Percentiles rank a stretch among this genome's conserved stretches.
phyloP scores from a whole-genome alignment of 2,888 invertebrate genomes.

The Sminthurinus aureus region DNA sequence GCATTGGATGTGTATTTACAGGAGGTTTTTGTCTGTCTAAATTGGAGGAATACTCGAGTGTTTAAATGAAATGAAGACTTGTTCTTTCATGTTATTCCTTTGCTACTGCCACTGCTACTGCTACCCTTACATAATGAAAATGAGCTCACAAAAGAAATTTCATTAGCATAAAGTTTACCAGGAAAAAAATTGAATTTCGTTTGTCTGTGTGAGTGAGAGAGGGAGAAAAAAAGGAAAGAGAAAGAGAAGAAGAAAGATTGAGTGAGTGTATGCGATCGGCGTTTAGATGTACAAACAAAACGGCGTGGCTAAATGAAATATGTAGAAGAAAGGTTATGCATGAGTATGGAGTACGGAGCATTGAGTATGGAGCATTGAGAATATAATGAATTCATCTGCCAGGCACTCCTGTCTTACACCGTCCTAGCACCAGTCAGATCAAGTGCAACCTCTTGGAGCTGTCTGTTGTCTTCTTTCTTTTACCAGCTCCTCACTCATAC shows the following conservation, averaged over 20 bases:
- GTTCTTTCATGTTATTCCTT: slow-evolving; percentile 14
- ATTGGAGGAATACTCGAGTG: background rate
- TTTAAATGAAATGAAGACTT: slow-evolving; percentile 29
- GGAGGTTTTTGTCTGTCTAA: background rate
- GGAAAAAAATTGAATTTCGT: slow-evolving; percentile 34
- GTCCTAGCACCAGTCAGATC: slow-evolving; percentile 29
- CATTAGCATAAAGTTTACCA: slow-evolving; percentile 33
- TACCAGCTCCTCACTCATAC: background rate
- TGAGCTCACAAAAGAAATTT: slow-evolving; percentile 42
- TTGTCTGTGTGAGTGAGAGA: background rate
- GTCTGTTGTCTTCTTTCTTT: background rate
- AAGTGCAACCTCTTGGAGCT: slow-evolving; percentile 30
- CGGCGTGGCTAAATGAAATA: slow-evolving; percentile 44
- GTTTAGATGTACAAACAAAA: slow-evolving; percentile 45
- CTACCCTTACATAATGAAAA: slow-evolving; percentile 31
- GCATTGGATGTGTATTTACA: slow-evolving; percentile 5
- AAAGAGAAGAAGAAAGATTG: no score
- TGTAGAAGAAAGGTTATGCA: slow-evolving; percentile 35
- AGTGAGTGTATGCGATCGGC: slow-evolving; percentile 30
- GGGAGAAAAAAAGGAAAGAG: background rate
- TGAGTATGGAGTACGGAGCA: no score
- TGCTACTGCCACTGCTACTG: background rate
- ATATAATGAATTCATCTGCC: slow-evolving; percentile 51
- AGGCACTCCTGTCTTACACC: slow-evolving; percentile 48
- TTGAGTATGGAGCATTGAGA: no score